Evolutionary conservation across 2,113 vertebrate genomes (phyloP).

Genomic region (Cololabis saira): DNA sequence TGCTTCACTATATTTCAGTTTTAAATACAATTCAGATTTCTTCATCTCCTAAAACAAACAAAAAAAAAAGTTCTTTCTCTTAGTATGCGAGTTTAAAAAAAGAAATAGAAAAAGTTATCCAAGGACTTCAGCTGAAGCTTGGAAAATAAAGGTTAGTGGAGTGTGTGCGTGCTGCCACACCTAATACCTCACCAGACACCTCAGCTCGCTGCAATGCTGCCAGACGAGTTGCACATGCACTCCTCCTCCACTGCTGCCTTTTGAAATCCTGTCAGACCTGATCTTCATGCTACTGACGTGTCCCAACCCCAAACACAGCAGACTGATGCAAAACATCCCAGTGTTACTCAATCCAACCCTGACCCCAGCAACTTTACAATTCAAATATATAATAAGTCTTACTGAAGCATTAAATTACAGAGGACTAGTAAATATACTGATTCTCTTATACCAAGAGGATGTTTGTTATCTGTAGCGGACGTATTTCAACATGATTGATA

Average conservation of each 20-base stretch:
- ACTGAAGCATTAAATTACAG: no score
- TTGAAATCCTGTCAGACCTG: constrained; percentile 22
- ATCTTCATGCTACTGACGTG: neutral
- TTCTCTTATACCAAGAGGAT: neutral
- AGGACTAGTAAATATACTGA: no score
- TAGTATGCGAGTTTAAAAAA: no score
- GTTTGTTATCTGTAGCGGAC: constrained; percentile 1
- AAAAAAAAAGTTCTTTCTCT: no score
- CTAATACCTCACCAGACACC: neutral
- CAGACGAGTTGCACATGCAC: neutral
- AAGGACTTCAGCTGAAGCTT: no score
- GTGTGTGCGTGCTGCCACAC: neutral
- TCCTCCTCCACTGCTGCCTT: no score
- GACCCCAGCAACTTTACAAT: no score
- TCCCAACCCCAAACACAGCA: neutral
- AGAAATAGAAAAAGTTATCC: no score
- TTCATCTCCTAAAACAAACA: no score
- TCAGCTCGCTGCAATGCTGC: neutral
- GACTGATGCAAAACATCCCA: neutral
- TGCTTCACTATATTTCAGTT: neutral
- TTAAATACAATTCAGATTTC: neutral
- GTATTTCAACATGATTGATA: neutral
- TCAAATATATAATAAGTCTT: no score
- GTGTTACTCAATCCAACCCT: neutral
- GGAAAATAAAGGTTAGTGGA: no score